Evolutionary conservation across 1,140 invertebrate species (phyloP).

Genomic region (Drosophila kikkawai): DNA sequence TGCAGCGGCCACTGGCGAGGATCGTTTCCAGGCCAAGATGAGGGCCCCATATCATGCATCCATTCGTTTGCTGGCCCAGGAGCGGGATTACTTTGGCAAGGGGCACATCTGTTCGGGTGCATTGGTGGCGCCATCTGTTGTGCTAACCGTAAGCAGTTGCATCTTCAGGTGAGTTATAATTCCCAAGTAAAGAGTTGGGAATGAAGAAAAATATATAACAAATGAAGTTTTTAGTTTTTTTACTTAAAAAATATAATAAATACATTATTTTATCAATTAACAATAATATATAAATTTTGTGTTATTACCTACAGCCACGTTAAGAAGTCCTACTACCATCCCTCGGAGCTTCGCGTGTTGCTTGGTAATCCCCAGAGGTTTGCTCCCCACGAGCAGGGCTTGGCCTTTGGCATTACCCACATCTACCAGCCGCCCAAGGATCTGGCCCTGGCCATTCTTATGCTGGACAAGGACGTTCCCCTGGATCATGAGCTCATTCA

Average conservation of each 20-base stretch:
- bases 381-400: slow-evolving; percentile 45
- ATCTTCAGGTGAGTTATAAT: slow-evolving; percentile 70
- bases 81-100: slow-evolving; percentile 70
- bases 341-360: slow-evolving; percentile 69
- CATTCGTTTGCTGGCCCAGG: slow-evolving; percentile 62
- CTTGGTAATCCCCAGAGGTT: slow-evolving; percentile 69
- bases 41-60: slow-evolving; percentile 74
- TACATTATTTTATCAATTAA: background rate
- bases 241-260: background rate
- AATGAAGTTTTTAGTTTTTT: background rate
- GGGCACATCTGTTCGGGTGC: slow-evolving; percentile 84
- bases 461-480: slow-evolving; percentile 72
- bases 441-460: slow-evolving; percentile 68
- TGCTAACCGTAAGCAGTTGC: slow-evolving; percentile 86
- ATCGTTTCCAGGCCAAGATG: slow-evolving; percentile 4
- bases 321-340: slow-evolving; percentile 57
- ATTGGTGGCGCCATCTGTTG: slow-evolving; percentile 81
- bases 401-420: slow-evolving; percentile 66
- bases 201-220: background rate
- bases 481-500: slow-evolving; percentile 46
- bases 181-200: background rate
- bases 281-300: background rate
- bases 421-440: slow-evolving; percentile 58
- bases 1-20: background rate
- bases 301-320: slow-evolving; percentile 16